Percentiles rank a stretch among this genome's conserved stretches.
These are phyloP conservation scores for Synergus gifuensis DNA, from an alignment of 2,888 invertebrate genomes.

Conservation along the genomic window DNA sequence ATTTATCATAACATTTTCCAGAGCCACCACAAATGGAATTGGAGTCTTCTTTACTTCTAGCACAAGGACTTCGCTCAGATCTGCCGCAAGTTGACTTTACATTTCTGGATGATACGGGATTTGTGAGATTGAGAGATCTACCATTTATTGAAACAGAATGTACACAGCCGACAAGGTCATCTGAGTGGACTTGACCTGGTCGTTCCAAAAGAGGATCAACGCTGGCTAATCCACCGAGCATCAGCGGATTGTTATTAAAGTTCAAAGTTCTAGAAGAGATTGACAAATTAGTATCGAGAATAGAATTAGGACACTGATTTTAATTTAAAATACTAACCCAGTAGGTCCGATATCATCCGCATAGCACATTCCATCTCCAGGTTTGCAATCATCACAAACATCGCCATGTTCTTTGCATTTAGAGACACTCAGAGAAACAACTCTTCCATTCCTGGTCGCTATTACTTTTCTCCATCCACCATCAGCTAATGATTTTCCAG, in stretches of 20 bases:
- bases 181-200: conserved; percentile 93
- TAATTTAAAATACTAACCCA: conserved; percentile 83
- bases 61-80: conserved; percentile 83
- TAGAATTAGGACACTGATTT: conserved; percentile 9
- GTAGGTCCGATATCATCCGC: conserved; percentile 92
- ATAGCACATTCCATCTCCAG: conserved; percentile 90
- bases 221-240: conserved; percentile 90
- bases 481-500: conserved; percentile 85
- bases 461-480: conserved; percentile 96
- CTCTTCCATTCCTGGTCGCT: conserved; percentile 93
- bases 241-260: conserved; percentile 92
- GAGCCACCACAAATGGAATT: conserved; percentile 81
- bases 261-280: conserved; percentile 87
- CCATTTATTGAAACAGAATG: conserved; percentile 95
- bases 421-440: conserved; percentile 90
- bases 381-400: conserved; percentile 90
- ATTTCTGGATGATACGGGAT: conserved; percentile 85
- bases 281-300: conserved; percentile 19
- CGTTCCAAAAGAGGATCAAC: conserved; percentile 93
- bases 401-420: conserved; percentile 92
- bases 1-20: conserved; percentile 90
- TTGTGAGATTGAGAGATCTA: conserved; percentile 88
- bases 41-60: conserved; percentile 72
- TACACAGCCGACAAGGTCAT: conserved; percentile 96
- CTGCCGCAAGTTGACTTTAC: conserved; percentile 89